These are phyloP conservation scores for Ceramica pisi DNA, from an alignment of 2,888 invertebrate species.

Conservation along the genomic window DNA sequence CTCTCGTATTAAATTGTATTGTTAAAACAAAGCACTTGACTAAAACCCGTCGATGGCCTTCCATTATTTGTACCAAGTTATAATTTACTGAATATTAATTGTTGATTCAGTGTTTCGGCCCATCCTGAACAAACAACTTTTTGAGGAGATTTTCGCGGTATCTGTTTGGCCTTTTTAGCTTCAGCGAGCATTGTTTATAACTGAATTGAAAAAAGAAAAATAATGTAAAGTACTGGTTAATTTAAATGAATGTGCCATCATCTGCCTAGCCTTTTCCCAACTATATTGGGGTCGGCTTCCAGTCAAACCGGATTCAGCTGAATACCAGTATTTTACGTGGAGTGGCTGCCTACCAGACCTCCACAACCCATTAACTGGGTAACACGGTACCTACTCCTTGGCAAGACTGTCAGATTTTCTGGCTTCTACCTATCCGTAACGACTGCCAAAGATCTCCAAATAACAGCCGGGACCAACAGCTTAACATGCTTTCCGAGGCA, in stretches of 20 bases:
- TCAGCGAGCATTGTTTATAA: constrained; percentile 1
- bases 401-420: no score
- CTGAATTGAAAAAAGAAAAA: background rate
- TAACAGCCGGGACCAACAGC: no score
- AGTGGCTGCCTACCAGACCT: no score
- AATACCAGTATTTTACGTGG: no score
- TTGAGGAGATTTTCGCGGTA: constrained; percentile 28
- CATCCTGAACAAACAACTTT: constrained; percentile 68
- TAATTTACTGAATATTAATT: constrained; percentile 68
- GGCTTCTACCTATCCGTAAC: no score
- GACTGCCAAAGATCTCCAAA: no score
- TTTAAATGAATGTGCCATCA: background rate
- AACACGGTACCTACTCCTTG: no score
- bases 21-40: background rate
- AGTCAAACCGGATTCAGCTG: no score
- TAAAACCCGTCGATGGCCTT: constrained; percentile 26
- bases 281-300: no score
- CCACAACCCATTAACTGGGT: no score
- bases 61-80: constrained; percentile 64
- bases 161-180: constrained; percentile 33
- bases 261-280: no score
- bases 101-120: constrained; percentile 58
- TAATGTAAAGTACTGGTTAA: background rate
- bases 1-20: background rate
- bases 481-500: no score